Percentiles rank a stretch among this genome's conserved stretches.
Evolutionary conservation across 2,113 vertebrate species (phyloP).

Genomic region (Reinhardtius hippoglossoides): DNA sequence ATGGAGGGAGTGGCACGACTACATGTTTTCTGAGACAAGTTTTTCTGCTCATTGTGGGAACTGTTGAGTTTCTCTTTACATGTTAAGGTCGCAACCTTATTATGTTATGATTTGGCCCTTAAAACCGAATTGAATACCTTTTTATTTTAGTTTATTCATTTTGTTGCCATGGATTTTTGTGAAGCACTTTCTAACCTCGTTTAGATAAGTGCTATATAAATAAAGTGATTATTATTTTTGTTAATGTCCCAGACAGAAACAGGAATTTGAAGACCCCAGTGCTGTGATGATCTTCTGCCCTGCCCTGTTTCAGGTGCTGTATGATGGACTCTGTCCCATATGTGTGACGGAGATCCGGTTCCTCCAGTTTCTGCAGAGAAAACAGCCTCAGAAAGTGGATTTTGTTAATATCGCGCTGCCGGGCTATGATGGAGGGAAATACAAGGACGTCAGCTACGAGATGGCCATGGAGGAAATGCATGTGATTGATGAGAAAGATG

Average conservation of each 20-base stretch:
- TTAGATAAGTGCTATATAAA: no score
- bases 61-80: no score
- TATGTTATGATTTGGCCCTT: no score
- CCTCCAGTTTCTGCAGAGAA: constrained; percentile 73
- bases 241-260: background rate
- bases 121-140: no score
- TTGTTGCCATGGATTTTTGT: no score
- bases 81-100: no score
- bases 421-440: constrained; percentile 64
- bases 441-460: constrained; percentile 70
- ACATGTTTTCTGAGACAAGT: no score
- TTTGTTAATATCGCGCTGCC: constrained; percentile 75
- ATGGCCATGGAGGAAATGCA: constrained; percentile 81
- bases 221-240: no score
- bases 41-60: no score
- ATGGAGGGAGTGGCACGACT: no score
- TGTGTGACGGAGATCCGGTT: constrained; percentile 76
- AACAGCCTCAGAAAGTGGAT: constrained; percentile 49
- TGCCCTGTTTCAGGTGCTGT: constrained; percentile 66
- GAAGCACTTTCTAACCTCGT: no score
- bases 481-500: constrained; percentile 73
- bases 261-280: background rate
- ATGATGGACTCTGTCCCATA: constrained; percentile 78
- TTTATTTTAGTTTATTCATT: no score
- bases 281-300: background rate